Evolutionary conservation across 2,113 vertebrate species (phyloP), one percentile per base, ranked within the genome.

Genomic region (Rafetus swinhoei): DNA sequence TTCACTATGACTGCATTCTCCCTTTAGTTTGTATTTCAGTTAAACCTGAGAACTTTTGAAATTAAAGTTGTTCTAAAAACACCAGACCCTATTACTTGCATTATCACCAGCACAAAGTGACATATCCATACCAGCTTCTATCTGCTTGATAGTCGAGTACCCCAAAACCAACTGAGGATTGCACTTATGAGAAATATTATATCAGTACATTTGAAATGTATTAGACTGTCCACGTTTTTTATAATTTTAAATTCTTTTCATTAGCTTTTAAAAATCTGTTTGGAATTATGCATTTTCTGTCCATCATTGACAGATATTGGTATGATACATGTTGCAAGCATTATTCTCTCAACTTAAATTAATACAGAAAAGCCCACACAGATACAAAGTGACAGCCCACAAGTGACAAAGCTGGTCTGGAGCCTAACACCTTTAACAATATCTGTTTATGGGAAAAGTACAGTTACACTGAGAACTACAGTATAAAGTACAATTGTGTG

Each of bases 271-370:
- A 11, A 94, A 52, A n/a, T 15, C 65, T 53, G 65, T 1, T 1
- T 0, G 0, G 57, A 53, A 52, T 87, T 57, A 56, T 18, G 13
- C 18, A 69, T 45, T 85, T 94, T 77, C 80, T 81, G 13, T 14
- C 9, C 4, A 83, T 22, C 0, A 0, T 52, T 76, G 52, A 76
- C 15, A 88, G 50, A 69, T 82, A 54, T 1, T 4, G 89, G 35
- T 32, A 55, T 80, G n/a, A 45, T 79, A 80, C 5, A 54, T 5
- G 2, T 32, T 90, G 10, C 50, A 84, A n/a, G 2, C 60, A 69
- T 2, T 45, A 45, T 45, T 45, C 45, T 45, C 45, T 24, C 32
- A 59, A 52, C 50, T 4, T 14, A 87, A 91, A 79, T 3, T 1
- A 45, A 57, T 19, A 29, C 29, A 87, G 85, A 92, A 21, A 24